phyloP scores from a whole-genome alignment of 1,140 invertebrate genomes.

The Paracyclopina nana region DNA sequence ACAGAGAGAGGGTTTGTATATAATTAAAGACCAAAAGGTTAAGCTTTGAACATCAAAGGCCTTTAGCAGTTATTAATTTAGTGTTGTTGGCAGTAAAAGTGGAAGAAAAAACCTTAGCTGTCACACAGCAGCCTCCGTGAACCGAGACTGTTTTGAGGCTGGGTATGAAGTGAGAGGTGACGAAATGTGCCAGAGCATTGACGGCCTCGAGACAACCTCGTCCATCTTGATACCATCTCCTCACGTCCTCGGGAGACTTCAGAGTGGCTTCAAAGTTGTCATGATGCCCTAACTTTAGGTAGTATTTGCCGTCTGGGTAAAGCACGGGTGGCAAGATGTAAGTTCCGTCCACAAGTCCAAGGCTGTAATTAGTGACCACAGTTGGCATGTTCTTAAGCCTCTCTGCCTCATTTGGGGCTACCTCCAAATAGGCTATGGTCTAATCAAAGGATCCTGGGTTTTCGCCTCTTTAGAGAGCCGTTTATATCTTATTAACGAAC shows the following conservation, averaged over 20 bases:
- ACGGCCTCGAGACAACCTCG: background rate
- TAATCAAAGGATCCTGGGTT: no score
- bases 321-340: background rate
- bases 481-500: no score
- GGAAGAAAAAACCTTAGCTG: background rate
- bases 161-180: background rate
- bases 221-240: background rate
- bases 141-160: background rate
- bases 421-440: background rate
- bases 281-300: background rate
- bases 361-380: background rate
- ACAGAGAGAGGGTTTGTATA: no score
- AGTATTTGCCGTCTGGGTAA: background rate
- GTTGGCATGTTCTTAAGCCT: background rate
- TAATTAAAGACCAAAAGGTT: no score
- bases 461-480: no score
- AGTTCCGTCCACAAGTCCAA: background rate
- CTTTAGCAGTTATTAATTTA: no score
- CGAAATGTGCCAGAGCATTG: background rate
- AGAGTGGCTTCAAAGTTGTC: background rate
- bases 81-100: no score
- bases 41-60: no score
- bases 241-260: background rate
- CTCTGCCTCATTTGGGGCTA: background rate
- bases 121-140: background rate